Evolutionary conservation across 2,113 vertebrate genomes (phyloP), one percentile per base, ranked within the genome.

Genomic region (Cathartes aura): DNA sequence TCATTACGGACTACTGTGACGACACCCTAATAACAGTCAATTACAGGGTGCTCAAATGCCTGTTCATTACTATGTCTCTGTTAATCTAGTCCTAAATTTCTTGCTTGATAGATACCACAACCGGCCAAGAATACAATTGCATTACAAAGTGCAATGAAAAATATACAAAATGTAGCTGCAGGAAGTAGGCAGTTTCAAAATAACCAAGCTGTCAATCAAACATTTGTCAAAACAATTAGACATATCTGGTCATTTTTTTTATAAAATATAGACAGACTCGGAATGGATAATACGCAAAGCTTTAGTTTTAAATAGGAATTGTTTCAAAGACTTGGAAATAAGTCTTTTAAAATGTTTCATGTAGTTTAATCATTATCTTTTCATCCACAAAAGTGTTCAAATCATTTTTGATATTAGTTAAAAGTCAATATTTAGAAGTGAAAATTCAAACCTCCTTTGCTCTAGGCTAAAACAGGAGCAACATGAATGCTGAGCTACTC

Each of bases 371-470:
- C 97, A 94, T 79, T 88, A 96, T 83, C 97, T 98, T 98, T 98
- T 92, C 96, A 98, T 96, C 94, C 93, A 93, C 97, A 97, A 96
- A 98, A 97, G 98, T 95, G 97, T 94, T 97, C 97, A 95, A 95
- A 96, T 96, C 91, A 84, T 95, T 97, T 97, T 96, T 97, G 93
- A 97, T 98, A 98, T 97, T 97, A 97, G 98, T 98, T 98, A 98
- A 98, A 98, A 98, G 98, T 98, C 98, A 98, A 97, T 98, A 98
- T 98, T 98, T 98, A 98, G 98, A 98, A 97, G 97, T 83, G 97
- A 98, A 98, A 97, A 97, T 96, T 97, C 97, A 97, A 96, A 96
- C 91, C 97, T 94, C 96, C 95, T 95, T 97, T 96, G 97, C 98
- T 98, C 96, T 98, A 98, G 98, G 98, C 98, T 95, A 97, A 97